Evolutionary conservation across 2,888 invertebrate genomes (phyloP).

Genomic region (Lithosia quadra): DNA sequence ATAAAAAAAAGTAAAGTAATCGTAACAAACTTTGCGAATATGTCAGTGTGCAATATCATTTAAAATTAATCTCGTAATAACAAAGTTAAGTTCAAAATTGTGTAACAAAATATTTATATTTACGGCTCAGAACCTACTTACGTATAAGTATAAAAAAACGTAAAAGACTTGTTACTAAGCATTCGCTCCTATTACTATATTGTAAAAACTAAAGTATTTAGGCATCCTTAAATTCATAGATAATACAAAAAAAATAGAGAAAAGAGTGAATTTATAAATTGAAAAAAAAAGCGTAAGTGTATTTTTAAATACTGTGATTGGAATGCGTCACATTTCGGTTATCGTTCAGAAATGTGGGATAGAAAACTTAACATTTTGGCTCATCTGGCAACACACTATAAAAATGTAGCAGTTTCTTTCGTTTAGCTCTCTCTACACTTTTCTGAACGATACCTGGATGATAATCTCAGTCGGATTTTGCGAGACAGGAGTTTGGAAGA

Average conservation of each 20-base stretch:
- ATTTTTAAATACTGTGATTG: slow-evolving; percentile 77
- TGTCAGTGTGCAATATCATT: slow-evolving; percentile 34
- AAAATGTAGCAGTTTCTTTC: slow-evolving; percentile 21
- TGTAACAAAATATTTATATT: slow-evolving; percentile 42
- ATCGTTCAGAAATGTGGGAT: slow-evolving; percentile 29
- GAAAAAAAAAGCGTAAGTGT: slow-evolving; percentile 70
- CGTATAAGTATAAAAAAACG: slow-evolving; percentile 24
- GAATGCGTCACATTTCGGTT: slow-evolving; percentile 76
- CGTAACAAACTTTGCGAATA: slow-evolving; percentile 38
- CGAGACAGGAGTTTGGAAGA: slow-evolving; percentile 65
- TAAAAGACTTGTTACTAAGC: slow-evolving; percentile 25
- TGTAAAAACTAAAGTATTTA: slow-evolving; percentile 53
- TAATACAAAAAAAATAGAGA: slow-evolving; percentile 54
- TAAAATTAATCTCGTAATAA: slow-evolving; percentile 36
- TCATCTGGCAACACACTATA: slow-evolving; percentile 31
- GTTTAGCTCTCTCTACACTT: slow-evolving; percentile 11
- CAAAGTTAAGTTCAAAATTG: slow-evolving; percentile 49
- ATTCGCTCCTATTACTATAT: slow-evolving; percentile 22
- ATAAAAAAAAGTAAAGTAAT: slow-evolving; percentile 38
- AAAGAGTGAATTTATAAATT: slow-evolving; percentile 47
- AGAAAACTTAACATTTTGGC: neutral
- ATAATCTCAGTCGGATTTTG: slow-evolving; percentile 69
- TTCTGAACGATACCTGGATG: slow-evolving; percentile 54
- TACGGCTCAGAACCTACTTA: slow-evolving; percentile 38
- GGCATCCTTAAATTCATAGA: slow-evolving; percentile 42